phyloP scores from a whole-genome alignment of 2,888 invertebrate species.

The Fragum fragum region DNA sequence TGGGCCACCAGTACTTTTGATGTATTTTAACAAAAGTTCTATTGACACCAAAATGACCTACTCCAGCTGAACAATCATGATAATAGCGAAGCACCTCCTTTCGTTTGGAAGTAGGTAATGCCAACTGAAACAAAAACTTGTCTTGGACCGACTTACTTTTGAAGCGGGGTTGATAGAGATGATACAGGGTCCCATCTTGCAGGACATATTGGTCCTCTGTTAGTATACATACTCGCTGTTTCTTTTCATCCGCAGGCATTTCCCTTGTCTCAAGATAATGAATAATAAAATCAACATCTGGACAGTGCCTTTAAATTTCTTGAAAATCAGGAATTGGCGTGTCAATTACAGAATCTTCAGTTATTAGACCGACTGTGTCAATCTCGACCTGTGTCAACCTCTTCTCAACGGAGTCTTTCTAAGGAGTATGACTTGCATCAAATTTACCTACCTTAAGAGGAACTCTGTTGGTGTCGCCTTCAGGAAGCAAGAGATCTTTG shows the following conservation, averaged over 20 bases:
- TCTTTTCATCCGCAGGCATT: slow-evolving; percentile 7
- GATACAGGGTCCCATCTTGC: slow-evolving; percentile 20
- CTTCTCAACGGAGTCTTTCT: too few species aligned
- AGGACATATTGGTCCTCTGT: slow-evolving; percentile 29
- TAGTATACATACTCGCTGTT: slow-evolving; percentile 9
- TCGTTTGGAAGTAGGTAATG: slow-evolving; percentile 25
- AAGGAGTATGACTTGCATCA: too few species aligned
- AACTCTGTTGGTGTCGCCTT: too few species aligned
- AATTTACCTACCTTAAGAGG: too few species aligned
- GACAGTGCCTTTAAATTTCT: slow-evolving; percentile 16
- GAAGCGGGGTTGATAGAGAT: too few species aligned
- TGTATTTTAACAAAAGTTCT: slow-evolving; percentile 27
- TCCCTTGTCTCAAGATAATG: too few species aligned
- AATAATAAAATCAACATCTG: neutral
- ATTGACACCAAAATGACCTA: slow-evolving; percentile 33
- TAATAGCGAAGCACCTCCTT: slow-evolving; percentile 33
- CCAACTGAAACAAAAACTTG: slow-evolving; percentile 31
- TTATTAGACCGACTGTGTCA: too few species aligned
- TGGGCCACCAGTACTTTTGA: slow-evolving; percentile 33
- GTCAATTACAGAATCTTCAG: neutral
- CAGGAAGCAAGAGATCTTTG: too few species aligned
- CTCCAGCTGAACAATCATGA: too few species aligned
- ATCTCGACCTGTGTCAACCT: too few species aligned
- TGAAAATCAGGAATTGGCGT: neutral
- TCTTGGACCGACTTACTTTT: too few species aligned